phyloP scores from a whole-genome alignment of 1,140 invertebrate species.

The Drosophila ironensis region DNA sequence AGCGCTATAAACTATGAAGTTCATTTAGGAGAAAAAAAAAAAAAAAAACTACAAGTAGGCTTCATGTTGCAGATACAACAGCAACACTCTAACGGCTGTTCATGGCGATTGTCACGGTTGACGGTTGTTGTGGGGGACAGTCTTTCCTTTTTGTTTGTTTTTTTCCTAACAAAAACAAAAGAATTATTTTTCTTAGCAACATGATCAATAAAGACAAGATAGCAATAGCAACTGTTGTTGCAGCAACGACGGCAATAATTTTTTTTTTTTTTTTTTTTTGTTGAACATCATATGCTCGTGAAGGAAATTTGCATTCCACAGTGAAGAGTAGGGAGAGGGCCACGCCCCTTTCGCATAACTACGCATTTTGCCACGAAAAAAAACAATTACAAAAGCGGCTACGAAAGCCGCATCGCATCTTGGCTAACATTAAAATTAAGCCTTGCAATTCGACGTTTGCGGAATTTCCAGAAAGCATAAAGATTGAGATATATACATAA shows the following conservation, averaged over 20 bases:
- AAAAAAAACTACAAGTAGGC: slow-evolving; percentile 21
- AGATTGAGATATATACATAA: background rate
- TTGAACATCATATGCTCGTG: slow-evolving; percentile 24
- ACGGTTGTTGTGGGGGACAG: slow-evolving; percentile 7
- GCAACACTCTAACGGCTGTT: slow-evolving; percentile 25
- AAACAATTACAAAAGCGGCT: background rate
- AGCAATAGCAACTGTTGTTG: slow-evolving; percentile 13
- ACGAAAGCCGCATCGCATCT: background rate
- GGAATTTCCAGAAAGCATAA: background rate
- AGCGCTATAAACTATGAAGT: slow-evolving; percentile 10
- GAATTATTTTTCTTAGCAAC: slow-evolving; percentile 31
- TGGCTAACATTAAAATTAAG: background rate
- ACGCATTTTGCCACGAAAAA: background rate
- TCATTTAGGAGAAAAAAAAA: too few species aligned
- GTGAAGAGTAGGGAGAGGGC: background rate
- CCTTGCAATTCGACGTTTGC: background rate
- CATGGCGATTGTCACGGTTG: slow-evolving; percentile 13
- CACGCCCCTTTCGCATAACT: slow-evolving; percentile 25
- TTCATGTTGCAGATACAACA: slow-evolving; percentile 22
- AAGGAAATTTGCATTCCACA: slow-evolving; percentile 35
- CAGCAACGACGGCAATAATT: slow-evolving; percentile 42
- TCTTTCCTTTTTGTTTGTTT: background rate
- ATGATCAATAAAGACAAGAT: slow-evolving; percentile 20
- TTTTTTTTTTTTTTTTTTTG: slow-evolving; percentile 50
- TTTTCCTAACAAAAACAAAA: slow-evolving; percentile 22